These are phyloP conservation scores for Pipistrellus pipistrellus DNA, from an alignment of 2,797 vertebrate genomes.

Conservation along the genomic window DNA sequence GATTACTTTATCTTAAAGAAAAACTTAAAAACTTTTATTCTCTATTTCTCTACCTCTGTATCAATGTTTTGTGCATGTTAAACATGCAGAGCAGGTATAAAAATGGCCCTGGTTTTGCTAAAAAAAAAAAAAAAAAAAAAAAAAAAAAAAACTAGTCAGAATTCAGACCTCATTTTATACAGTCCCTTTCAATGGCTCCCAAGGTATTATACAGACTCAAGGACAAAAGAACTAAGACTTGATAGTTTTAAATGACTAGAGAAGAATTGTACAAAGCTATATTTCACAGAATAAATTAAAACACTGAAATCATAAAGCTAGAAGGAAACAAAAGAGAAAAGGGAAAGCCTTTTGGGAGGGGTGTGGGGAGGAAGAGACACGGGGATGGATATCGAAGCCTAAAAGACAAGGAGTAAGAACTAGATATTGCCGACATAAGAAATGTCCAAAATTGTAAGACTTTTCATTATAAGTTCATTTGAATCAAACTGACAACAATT, in stretches of 20 bases:
- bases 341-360: slow-evolving; percentile 73
- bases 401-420: slow-evolving; percentile 44
- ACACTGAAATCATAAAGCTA: slow-evolving; percentile 76
- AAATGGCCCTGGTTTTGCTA: slow-evolving; percentile 73
- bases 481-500: background rate
- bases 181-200: slow-evolving; percentile 46
- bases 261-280: slow-evolving; percentile 60
- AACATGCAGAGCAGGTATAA: slow-evolving; percentile 62
- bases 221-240: slow-evolving; percentile 43
- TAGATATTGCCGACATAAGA: background rate
- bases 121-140: slow-evolving; percentile 67
- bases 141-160: slow-evolving; percentile 71
- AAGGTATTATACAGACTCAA: slow-evolving; percentile 62
- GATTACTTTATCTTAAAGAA: slow-evolving; percentile 56
- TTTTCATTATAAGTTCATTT: background rate
- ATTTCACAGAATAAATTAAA: slow-evolving; percentile 84
- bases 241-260: slow-evolving; percentile 44
- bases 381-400: background rate
- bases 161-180: slow-evolving; percentile 49
- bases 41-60: slow-evolving; percentile 14
- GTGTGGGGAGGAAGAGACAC: too few species aligned
- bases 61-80: background rate
- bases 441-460: background rate
- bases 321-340: slow-evolving; percentile 80
- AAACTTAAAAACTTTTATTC: background rate